These are phyloP conservation scores for Lapara coniferarum DNA, from an alignment of 2,888 invertebrate genomes.

Conservation along the genomic window DNA sequence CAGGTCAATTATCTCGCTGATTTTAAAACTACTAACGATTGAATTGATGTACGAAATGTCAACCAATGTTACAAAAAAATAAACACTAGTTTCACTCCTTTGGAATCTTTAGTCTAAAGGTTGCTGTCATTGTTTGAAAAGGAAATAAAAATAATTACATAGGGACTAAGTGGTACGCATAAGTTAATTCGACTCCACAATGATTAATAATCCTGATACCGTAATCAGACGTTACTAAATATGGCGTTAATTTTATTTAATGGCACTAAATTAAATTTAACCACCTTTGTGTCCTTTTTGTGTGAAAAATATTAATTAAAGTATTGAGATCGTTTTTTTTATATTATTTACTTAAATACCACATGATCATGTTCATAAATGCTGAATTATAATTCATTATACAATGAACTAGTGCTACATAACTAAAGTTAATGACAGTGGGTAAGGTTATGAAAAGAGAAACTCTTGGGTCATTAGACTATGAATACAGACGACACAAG, in stretches of 20 bases:
- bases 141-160: not conserved
- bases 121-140: slow-evolving; percentile 3
- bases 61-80: slow-evolving; percentile 12
- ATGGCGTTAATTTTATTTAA: not conserved
- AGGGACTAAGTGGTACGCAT: too few relatives aligned
- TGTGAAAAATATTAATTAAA: not conserved
- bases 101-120: not conserved
- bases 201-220: not conserved
- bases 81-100: slow-evolving; percentile 1
- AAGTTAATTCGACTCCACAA: too few relatives aligned
- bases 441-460: not conserved
- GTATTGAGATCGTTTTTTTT: not conserved
- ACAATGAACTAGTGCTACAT: too few relatives aligned
- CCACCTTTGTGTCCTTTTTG: not conserved
- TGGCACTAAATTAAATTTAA: not conserved
- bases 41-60: slow-evolving; percentile 24
- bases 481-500: not conserved
- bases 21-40: slow-evolving; percentile 29
- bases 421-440: too few relatives aligned
- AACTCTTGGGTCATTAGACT: slow-evolving; percentile 1
- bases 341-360: too few relatives aligned
- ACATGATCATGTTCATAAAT: too few relatives aligned
- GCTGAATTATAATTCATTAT: too few relatives aligned
- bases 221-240: not conserved
- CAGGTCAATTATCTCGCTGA: slow-evolving; percentile 39